A percentile compares a stretch with the other conserved stretches of the same genome.
phyloP scores from a whole-genome alignment of 2,797 vertebrate genomes.

The Gymnoscopelus braueri region DNA sequence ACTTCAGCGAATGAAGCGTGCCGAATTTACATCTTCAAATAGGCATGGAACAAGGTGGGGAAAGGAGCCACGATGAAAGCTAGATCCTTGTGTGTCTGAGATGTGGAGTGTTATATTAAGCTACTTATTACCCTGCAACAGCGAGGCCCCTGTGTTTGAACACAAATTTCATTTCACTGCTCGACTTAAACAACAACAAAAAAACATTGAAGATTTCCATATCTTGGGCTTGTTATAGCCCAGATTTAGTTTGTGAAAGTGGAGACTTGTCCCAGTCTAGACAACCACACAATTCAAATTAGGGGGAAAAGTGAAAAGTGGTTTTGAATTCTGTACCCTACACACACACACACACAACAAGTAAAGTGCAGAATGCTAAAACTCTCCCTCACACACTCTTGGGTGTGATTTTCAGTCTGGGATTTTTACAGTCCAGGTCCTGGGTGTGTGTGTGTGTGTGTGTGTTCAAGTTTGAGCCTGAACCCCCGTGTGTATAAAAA shows the following conservation, averaged over 20 bases:
- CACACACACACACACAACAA: no score
- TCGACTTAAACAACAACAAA: conserved; percentile 29
- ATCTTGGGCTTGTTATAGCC: conserved; percentile 41
- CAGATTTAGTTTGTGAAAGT: conserved; percentile 58
- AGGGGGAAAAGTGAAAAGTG: conserved; percentile 2
- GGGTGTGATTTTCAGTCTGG: no score
- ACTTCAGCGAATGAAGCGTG: conserved; percentile 52
- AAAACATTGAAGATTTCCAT: neutral
- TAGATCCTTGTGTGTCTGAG: conserved; percentile 54
- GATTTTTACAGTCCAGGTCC: no score
- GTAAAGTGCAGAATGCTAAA: no score
- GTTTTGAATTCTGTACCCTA: conserved; percentile 27
- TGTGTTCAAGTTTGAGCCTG: no score
- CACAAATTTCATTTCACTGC: conserved; percentile 51
- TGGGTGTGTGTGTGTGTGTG: no score
- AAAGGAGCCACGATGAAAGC: conserved; percentile 59
- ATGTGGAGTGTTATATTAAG: conserved; percentile 47
- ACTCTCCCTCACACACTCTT: no score
- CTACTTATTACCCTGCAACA: conserved; percentile 54
- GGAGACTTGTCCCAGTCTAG: conserved; percentile 35
- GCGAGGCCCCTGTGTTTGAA: conserved; percentile 34
- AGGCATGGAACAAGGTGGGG: conserved; percentile 62
- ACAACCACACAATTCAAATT: conserved; percentile 35
- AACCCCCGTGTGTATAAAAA: no score
- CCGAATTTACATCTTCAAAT: conserved; percentile 67